Evolutionary conservation across 2,797 vertebrate genomes (phyloP).

Genomic region (Mormyrus proboscirostris): DNA sequence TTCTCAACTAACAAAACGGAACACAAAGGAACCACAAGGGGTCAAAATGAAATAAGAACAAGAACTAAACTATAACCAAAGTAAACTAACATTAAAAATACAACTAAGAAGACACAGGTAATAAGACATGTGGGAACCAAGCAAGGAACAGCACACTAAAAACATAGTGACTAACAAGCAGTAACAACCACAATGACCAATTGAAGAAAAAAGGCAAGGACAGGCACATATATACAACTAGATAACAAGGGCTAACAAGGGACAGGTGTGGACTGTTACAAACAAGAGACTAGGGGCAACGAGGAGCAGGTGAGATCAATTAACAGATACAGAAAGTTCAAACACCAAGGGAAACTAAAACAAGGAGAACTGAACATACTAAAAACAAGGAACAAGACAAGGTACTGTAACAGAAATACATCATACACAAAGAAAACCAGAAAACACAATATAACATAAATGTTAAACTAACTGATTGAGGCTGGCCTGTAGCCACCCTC

Average conservation of each 20-base stretch:
- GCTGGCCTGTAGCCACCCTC: neutral
- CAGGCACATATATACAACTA: neutral
- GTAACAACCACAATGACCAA: neutral
- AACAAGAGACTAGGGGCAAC: neutral
- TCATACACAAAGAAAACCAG: neutral
- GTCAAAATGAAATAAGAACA: neutral
- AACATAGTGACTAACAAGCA: neutral
- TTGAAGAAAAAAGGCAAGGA: neutral
- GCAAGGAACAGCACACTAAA: neutral
- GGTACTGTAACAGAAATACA: neutral
- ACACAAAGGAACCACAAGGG: neutral
- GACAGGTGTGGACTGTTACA: neutral
- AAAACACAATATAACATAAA: neutral
- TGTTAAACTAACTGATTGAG: neutral
- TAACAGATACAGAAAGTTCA: neutral
- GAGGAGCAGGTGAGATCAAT: neutral
- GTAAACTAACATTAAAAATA: neutral
- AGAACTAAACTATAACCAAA: neutral
- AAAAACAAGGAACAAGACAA: neutral
- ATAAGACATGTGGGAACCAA: neutral
- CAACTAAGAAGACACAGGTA: neutral
- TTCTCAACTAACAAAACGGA: neutral
- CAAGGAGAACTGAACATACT: neutral
- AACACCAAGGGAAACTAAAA: neutral
- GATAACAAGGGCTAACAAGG: neutral